A percentile compares a stretch with the other conserved stretches of the same genome.
Evolutionary conservation across 1,140 invertebrate species (phyloP).

Genomic region (Phocides pigmalion): DNA sequence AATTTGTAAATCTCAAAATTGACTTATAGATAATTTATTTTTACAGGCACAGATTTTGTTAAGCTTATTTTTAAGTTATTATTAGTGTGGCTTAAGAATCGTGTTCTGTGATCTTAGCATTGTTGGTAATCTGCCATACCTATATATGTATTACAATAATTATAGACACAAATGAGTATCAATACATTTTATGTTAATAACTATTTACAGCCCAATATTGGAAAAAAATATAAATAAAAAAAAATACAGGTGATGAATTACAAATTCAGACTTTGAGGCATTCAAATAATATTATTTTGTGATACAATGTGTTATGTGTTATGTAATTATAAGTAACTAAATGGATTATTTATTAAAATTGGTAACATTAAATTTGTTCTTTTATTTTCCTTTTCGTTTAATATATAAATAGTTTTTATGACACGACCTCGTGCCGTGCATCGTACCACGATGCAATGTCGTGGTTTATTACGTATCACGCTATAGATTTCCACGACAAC

Average conservation of each 20-base stretch:
- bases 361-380: constrained; percentile 3
- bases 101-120: constrained; percentile 48
- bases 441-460: too few relatives aligned
- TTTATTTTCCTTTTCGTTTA: too few relatives aligned
- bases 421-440: too few relatives aligned
- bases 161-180: too few relatives aligned
- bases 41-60: constrained; percentile 8
- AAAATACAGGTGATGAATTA: background rate
- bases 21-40: background rate
- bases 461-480: too few relatives aligned
- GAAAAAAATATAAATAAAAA: background rate
- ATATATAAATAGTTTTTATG: too few relatives aligned
- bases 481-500: too few relatives aligned
- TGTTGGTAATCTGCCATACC: background rate
- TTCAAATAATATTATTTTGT: constrained; percentile 17
- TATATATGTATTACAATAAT: too few relatives aligned
- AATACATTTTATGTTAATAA: too few relatives aligned
- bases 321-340: constrained; percentile 1
- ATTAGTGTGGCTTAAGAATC: constrained; percentile 34
- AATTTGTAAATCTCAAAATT: background rate
- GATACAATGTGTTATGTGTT: constrained; percentile 9
- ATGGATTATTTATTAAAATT: constrained; percentile 10
- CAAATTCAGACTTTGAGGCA: background rate
- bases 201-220: too few relatives aligned
- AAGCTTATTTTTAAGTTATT: constrained; percentile 13